Base-by-base conservation (phyloP, 1,140 invertebrate species). In the Drosophila novamexicana region DNA sequence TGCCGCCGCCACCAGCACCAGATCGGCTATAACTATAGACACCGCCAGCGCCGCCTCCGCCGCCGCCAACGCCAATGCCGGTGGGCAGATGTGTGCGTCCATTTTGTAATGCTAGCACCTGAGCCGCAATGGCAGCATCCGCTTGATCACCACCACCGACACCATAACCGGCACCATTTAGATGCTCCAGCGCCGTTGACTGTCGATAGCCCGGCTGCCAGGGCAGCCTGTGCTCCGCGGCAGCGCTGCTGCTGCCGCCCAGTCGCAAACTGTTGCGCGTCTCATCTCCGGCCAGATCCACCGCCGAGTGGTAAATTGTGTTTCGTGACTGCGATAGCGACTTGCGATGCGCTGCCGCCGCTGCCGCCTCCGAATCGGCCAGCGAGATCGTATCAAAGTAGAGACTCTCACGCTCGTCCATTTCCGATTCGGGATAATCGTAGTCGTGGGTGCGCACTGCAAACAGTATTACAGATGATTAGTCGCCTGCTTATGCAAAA, bases 321-420 rank as follows among this genome's bases (percentile, higher is more conserved):
- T 92, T 92, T n/a, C 91, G 64, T 9, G 91, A 92, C 73, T 91
- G 83, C 22, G 91, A 92, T 14, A 92, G 53, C 37, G 91, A 92
- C 73, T 91, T 91, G 45, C 91, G 91, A 61, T 92, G 90, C 2
- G 90, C 86, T 7, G 88, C 89, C 22, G 82, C 82, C 1, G 82
- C 82, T 3, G 90, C 90, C 32, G 90, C 88, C 53, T 92, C 91
- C 14, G 91, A 92, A 40, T 91, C 91, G 50, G 91, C 91, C 68
- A 92, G 68, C 49, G 91, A 92, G 18, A 92, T 92, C 18, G 91
- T 92, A 57, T 92, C 91, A 61, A 91, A 91, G 42, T 92, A 92
- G 7, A 92, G 68, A 70, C 91, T 92, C 58, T 92, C 91, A 52
- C 91, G 81, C 66, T 92, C 91, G 67, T 92, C 91, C 91, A 92